Conservation (phyloP, 2,888 invertebrate genomes). For the Rhopalosiphum nymphaeae region DNA sequence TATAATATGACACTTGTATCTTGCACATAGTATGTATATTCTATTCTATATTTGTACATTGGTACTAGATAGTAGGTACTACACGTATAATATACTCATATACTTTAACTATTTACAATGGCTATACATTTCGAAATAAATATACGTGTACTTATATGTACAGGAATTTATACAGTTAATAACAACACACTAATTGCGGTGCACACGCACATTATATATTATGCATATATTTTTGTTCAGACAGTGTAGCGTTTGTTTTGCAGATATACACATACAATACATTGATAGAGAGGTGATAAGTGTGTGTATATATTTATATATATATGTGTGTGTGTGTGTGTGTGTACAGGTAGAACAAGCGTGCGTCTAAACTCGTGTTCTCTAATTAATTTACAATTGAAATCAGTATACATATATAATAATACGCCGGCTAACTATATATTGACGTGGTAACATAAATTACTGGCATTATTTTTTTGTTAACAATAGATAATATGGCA, state of each 20-base stretch:
- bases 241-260: not conserved
- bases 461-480: not conserved
- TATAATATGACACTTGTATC: not conserved
- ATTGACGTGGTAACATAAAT: not conserved
- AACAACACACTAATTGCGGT: conserved; percentile 2
- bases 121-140: not conserved
- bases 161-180: conserved; percentile 1
- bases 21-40: not conserved
- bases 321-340: not conserved
- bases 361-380: not conserved
- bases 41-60: not conserved
- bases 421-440: not conserved
- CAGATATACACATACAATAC: not conserved
- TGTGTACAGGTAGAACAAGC: not conserved
- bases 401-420: not conserved
- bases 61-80: not conserved
- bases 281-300: not conserved
- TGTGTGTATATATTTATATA: not conserved
- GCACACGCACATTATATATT: not conserved
- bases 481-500: conserved; percentile 20
- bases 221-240: not conserved
- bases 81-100: not conserved
- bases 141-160: not conserved
- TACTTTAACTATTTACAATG: not conserved
- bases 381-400: conserved; percentile 25